phyloP scores from a whole-genome alignment of 2,888 invertebrate species.

The Caenorhabditis becei region DNA sequence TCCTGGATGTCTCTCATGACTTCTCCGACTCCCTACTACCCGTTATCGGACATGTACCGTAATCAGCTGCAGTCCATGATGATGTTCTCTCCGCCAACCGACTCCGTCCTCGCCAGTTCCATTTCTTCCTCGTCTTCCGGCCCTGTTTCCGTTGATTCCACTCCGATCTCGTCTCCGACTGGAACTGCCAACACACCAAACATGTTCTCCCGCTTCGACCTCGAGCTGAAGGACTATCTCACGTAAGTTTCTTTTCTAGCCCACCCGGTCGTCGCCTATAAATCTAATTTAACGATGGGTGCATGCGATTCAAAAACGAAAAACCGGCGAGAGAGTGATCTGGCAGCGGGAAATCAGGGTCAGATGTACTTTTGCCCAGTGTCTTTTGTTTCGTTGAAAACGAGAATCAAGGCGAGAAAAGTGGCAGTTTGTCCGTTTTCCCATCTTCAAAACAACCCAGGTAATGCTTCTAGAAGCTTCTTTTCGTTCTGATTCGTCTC shows the following conservation, averaged over 20 bases:
- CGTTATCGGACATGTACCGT: background rate
- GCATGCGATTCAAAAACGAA: background rate
- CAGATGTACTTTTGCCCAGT: slow-evolving; percentile 24
- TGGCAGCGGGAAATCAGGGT: slow-evolving; percentile 29
- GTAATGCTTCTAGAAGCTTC: background rate
- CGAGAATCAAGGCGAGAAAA: background rate
- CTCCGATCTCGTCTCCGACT: slow-evolving; percentile 30
- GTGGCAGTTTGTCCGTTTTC: background rate
- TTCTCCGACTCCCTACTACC: background rate
- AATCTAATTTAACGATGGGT: slow-evolving; percentile 13
- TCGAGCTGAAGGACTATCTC: slow-evolving; percentile 13
- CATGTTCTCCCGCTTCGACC: background rate
- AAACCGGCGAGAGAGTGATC: background rate
- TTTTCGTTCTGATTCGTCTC: background rate
- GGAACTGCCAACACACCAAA: background rate
- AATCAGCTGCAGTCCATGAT: slow-evolving; percentile 8
- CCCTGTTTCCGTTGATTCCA: slow-evolving; percentile 13
- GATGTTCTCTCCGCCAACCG: slow-evolving; percentile 8
- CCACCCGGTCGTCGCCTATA: slow-evolving; percentile 12
- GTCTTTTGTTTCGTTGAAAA: background rate
- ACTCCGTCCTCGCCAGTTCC: background rate
- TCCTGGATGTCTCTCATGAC: slow-evolving; percentile 9
- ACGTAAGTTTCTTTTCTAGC: slow-evolving; percentile 15
- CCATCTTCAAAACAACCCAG: background rate
- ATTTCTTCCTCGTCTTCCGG: slow-evolving; percentile 5